Evolutionary conservation across 2,888 invertebrate species (phyloP), one percentile per base, ranked within the genome.

Genomic region (Aporophyla lueneburgensis): DNA sequence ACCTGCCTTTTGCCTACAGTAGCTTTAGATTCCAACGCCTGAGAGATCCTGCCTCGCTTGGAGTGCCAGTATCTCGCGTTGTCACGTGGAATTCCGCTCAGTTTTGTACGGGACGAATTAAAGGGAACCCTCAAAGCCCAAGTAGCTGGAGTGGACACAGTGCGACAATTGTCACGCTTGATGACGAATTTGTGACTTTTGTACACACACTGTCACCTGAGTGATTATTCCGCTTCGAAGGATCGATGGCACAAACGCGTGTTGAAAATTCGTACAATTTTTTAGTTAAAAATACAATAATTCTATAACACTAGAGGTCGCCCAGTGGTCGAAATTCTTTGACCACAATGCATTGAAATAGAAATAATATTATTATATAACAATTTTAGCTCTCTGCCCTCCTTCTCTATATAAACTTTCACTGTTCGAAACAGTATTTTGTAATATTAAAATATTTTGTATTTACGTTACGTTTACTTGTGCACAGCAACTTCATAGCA

Each of bases 91-190:
- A 68, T 71, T 43, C 5, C 27, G 12, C 54, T 65, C 33, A 56
- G 73, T 51, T 80, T 80, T 84, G 80, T 71, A 12, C 12, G 19
- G 40, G 1, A 14, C 14, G 14, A 65, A 24, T 61, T 5, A 61
- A 69, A 66, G 40, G 65, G 24, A 24, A 43, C 27, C 6, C n/a
- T 53, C 33, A n/a, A 19, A 27, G 33, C 33, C 24, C 16, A 71
- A 67, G 61, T 65, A 49, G 27, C 51, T 9, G 24, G 40, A 62
- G 61, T 19, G 53, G 24, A 40, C 21, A 9, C 24, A 40, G 19
- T 33, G 19, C n/a, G 49, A 33, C 10, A 54, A 43, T 49, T 21
- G 49, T 27, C 53, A 75, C 12, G 49, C 19, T 21, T 54, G 76
- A 21, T 43, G 40, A 14, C 5, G n/a, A 54, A 14, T 49, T 27